Conservation (phyloP, 2,113 vertebrate species). For the Charadrius vociferus region DNA sequence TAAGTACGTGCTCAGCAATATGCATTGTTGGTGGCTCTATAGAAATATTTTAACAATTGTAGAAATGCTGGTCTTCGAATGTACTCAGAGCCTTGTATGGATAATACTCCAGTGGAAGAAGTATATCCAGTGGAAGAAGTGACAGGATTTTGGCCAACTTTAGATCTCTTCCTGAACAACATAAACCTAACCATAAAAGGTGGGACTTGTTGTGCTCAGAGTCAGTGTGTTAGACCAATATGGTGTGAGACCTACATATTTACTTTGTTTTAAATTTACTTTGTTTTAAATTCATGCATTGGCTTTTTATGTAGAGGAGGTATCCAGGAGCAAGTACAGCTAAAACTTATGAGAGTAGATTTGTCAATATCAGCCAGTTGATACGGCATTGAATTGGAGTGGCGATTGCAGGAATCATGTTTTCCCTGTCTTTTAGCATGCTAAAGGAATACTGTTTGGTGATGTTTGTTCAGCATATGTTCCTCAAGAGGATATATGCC, state of each 20-base stretch:
- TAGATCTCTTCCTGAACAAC: not conserved
- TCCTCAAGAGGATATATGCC: not conserved
- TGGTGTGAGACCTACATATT: not conserved
- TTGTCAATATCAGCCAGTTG: not conserved
- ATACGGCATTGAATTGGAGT: not conserved
- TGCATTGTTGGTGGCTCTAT: rapidly evolving
- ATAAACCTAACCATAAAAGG: not conserved
- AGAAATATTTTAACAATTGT: not conserved
- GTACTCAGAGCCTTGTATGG: too few relatives aligned
- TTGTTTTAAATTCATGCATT: not conserved
- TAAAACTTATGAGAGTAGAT: not conserved
- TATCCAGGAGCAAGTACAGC: not conserved
- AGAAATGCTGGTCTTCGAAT: not conserved
- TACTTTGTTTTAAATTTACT: not conserved
- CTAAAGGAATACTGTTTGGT: not conserved
- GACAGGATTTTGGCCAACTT: not conserved
- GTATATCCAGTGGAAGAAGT: not conserved
- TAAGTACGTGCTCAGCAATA: not conserved
- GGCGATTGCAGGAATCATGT: not conserved
- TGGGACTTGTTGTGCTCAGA: not conserved
- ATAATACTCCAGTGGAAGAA: not conserved
- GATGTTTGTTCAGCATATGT: not conserved
- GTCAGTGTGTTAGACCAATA: not conserved
- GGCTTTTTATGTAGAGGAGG: not conserved
- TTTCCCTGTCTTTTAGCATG: not conserved